Conservation (phyloP, 2,888 invertebrate species). For the Allolobophora icterica region DNA sequence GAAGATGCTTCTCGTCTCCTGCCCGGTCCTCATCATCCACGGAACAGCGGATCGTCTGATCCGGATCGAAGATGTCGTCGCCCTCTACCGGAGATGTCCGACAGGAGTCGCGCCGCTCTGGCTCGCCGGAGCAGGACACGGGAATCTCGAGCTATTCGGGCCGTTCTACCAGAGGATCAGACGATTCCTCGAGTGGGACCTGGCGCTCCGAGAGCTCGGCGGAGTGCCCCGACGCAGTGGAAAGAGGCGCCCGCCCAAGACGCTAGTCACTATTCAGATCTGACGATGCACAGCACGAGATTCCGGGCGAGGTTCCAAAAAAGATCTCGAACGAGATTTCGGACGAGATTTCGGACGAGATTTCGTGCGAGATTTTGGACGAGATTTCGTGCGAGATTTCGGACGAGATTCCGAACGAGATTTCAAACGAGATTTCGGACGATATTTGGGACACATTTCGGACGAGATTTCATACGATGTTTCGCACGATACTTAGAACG, state of each 20-base stretch:
- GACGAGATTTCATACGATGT: no score
- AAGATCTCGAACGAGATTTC: background rate
- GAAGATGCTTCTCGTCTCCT: background rate
- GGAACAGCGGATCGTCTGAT: background rate
- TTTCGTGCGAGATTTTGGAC: background rate
- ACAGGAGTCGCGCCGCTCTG: background rate
- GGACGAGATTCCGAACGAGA: background rate
- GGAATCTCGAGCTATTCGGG: background rate
- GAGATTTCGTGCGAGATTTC: background rate
- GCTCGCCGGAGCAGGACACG: background rate
- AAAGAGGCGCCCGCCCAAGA: background rate
- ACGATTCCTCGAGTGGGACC: background rate
- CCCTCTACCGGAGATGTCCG: background rate
- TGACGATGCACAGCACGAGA: background rate
- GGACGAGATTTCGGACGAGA: background rate
- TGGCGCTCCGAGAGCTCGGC: background rate
- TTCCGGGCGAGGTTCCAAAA: background rate
- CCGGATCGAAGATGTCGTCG: slow-evolving; percentile 3
- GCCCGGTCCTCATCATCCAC: slow-evolving; percentile 3
- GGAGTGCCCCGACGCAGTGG: background rate
- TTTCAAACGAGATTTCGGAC: no score
- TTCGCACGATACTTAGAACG: no score
- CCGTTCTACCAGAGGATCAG: background rate
- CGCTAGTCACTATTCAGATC: background rate
- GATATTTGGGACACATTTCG: no score